Conservation (phyloP, 2,888 invertebrate species). For the Mythimna vitellina region DNA sequence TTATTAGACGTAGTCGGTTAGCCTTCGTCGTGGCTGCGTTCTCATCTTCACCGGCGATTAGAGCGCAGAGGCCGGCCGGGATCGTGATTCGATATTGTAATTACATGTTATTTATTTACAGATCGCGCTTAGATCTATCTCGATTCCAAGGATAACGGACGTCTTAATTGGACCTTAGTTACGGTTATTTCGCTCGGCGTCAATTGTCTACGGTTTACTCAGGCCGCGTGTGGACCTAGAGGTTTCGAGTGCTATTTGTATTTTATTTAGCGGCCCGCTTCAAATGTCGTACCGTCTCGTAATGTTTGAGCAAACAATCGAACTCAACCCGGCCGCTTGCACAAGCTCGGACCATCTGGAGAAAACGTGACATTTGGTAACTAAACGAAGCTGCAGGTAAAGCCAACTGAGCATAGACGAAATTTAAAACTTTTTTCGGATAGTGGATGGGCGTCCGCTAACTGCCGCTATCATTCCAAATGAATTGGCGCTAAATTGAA, state of each 20-base stretch:
- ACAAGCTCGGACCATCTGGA: slow-evolving; percentile 88
- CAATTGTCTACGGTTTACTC: slow-evolving; percentile 83
- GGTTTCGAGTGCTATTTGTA: slow-evolving; percentile 86
- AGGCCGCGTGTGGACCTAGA: slow-evolving; percentile 81
- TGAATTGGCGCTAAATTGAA: slow-evolving; percentile 89
- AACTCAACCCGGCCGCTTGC: slow-evolving; percentile 82
- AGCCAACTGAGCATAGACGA: slow-evolving; percentile 73
- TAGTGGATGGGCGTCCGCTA: slow-evolving; percentile 81
- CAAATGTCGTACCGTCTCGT: slow-evolving; percentile 90
- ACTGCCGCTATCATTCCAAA: slow-evolving; percentile 83
- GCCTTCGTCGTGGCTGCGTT: slow-evolving; percentile 80
- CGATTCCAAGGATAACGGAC: slow-evolving; percentile 86
- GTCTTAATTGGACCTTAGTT: slow-evolving; percentile 87
- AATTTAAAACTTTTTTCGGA: slow-evolving; percentile 80
- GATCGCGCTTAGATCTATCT: slow-evolving; percentile 80
- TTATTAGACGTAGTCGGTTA: slow-evolving; percentile 77
- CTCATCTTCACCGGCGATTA: slow-evolving; percentile 85
- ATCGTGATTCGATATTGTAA: slow-evolving; percentile 89
- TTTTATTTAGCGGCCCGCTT: slow-evolving; percentile 89
- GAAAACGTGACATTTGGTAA: slow-evolving; percentile 87
- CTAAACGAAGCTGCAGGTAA: slow-evolving; percentile 78
- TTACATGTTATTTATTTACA: slow-evolving; percentile 87
- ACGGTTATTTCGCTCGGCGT: slow-evolving; percentile 82
- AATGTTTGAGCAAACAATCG: slow-evolving; percentile 89
- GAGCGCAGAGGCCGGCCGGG: slow-evolving; percentile 79